Evolutionary conservation across 2,888 invertebrate genomes (phyloP), one percentile per base, ranked within the genome.

Genomic region (Pasiphila rectangulata): DNA sequence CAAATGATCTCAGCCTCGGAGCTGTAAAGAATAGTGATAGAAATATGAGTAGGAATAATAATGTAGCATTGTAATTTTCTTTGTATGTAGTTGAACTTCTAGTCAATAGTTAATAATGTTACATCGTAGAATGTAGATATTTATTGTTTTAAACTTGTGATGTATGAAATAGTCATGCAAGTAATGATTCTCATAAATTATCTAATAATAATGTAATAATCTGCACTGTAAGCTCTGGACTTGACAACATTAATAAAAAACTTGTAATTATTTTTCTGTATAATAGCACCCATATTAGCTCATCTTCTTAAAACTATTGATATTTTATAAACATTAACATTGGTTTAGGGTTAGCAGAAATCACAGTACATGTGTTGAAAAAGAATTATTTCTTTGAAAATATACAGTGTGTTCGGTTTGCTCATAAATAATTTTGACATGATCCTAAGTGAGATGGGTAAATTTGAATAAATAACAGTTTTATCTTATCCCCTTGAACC

Each of bases 1-100:
- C 89, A 0, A 89, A 89, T 54, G 89, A 89, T 69, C 73, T 89
- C 38, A 89, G 89, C 59, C 67, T 89, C 54, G 75, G 76, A 30
- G 59, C 75, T 12, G 57, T 69, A n/a, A 86, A 84, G 50, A 75
- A 69, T 63, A 69, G 54, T 36, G 78, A 79, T 42, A 75, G 81
- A 40, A 71, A 59, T 59, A 39, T 69, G 12, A 72, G 63, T 61
- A 78, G 78, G 41, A 77, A 71, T 61, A 79, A 77, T 56, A 79
- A 78, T 54, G 61, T 80, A 49, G 63, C 75, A 7, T 76, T 82
- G 63, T 79, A 75, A 74, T 51, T 50, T 23, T 46, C 17, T 24
- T 23, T 32, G 12, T 42, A 32, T 43, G 40, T 37, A 41, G 12
- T 36, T 12, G 29, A 45, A 37, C 38, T 56, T 59, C 15, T 52